phyloP scores from a whole-genome alignment of 1,140 invertebrate species.

The Brachionus plicatilis region DNA sequence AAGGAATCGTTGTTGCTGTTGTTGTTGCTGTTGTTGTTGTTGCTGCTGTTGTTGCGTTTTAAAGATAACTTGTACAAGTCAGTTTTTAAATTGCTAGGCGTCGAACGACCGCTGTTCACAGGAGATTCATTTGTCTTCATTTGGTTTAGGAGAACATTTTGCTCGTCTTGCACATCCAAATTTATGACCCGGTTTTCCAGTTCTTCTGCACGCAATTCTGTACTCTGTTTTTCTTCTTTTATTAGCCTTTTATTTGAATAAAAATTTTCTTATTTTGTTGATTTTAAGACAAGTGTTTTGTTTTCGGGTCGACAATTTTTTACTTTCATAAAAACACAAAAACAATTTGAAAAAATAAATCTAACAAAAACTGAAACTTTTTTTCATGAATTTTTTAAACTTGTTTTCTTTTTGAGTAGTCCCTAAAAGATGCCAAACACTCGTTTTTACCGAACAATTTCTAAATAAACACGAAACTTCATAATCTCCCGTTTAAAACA shows the following conservation, averaged over 20 bases:
- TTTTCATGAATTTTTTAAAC: no score
- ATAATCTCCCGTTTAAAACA: no score
- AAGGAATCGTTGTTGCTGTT: conserved; percentile 24
- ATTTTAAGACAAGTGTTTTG: no score
- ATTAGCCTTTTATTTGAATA: conserved; percentile 62
- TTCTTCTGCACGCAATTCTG: conserved; percentile 89
- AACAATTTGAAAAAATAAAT: no score
- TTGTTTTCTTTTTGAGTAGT: no score
- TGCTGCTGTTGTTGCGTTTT: background rate
- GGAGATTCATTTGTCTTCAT: conserved; percentile 35
- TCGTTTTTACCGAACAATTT: no score
- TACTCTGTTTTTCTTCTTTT: conserved; percentile 95
- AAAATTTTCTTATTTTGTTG: background rate
- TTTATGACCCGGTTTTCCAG: conserved; percentile 63
- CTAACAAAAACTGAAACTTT: no score
- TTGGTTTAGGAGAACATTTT: conserved; percentile 41
- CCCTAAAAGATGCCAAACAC: no score
- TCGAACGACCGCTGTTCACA: background rate
- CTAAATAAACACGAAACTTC: no score
- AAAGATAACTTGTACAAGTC: background rate
- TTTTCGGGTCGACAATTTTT: no score
- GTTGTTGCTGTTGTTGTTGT: conserved; percentile 34
- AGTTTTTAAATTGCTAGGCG: background rate
- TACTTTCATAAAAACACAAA: no score
- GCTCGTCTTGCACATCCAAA: conserved; percentile 7